Conservation (phyloP, 2,113 vertebrate genomes). For the Heliornis fulica region DNA sequence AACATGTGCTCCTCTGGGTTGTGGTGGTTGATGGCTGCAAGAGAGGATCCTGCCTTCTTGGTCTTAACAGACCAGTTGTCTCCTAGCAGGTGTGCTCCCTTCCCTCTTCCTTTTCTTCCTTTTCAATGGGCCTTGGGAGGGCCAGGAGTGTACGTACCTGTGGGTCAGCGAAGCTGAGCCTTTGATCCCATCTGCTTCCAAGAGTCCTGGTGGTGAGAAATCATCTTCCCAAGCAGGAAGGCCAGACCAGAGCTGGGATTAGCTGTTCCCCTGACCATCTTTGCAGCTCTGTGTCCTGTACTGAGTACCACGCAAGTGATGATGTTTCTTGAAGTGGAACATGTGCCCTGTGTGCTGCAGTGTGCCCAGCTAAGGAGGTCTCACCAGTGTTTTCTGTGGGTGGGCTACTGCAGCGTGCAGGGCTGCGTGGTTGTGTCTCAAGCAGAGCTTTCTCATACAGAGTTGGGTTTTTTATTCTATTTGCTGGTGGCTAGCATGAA, state of each 20-base stretch:
- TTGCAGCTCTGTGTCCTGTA: background rate
- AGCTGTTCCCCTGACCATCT: background rate
- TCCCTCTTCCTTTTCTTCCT: background rate
- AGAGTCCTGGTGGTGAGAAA: background rate
- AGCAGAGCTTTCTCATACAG: background rate
- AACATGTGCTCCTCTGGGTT: background rate
- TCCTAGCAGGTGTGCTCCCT: background rate
- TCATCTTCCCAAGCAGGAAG: background rate
- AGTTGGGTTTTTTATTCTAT: background rate
- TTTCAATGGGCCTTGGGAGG: background rate
- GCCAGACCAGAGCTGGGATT: background rate
- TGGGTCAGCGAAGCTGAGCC: background rate
- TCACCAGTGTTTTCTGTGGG: background rate
- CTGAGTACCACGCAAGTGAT: background rate
- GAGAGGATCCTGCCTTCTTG: background rate
- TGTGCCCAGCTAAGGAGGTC: background rate
- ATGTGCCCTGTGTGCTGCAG: background rate
- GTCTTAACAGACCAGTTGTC: rapidly evolving
- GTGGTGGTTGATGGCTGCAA: background rate
- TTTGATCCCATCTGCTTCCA: background rate
- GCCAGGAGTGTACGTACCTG: rapidly evolving
- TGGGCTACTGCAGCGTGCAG: background rate
- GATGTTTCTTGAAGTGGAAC: background rate
- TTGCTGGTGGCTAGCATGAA: background rate
- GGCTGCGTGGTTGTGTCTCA: background rate